Evolutionary conservation across 2,888 invertebrate species (phyloP).

Genomic region (Epiblema foenella): DNA sequence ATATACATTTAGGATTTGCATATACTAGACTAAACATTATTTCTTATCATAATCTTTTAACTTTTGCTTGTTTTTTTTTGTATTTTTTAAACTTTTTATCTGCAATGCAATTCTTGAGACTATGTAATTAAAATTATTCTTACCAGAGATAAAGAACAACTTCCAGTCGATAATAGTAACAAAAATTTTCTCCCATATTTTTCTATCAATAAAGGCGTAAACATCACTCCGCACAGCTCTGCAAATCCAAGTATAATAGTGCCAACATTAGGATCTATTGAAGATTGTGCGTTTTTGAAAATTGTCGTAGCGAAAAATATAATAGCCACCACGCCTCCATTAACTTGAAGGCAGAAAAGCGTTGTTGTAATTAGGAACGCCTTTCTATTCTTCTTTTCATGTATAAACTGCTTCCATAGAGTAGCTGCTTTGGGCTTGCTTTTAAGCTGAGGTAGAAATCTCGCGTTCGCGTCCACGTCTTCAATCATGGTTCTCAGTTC

Average conservation of each 20-base stretch:
- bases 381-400: slow-evolving; percentile 15
- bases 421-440: neutral
- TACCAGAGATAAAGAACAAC: slow-evolving; percentile 10
- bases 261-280: slow-evolving; percentile 18
- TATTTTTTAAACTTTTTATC: neutral
- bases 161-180: slow-evolving; percentile 6
- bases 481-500: slow-evolving; percentile 13
- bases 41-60: no score
- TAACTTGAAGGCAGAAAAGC: slow-evolving; percentile 7
- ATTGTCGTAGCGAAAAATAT: slow-evolving; percentile 18
- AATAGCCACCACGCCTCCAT: slow-evolving; percentile 3
- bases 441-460: neutral
- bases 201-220: slow-evolving; percentile 13
- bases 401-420: slow-evolving; percentile 1
- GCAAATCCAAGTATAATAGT: slow-evolving; percentile 21
- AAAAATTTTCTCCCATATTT: slow-evolving; percentile 17
- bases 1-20: neutral
- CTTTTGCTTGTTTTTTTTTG: no score
- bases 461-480: neutral
- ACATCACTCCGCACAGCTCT: slow-evolving; percentile 19
- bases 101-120: neutral
- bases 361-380: slow-evolving; percentile 6
- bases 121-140: neutral
- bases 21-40: no score
- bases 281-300: slow-evolving; percentile 24